These are phyloP conservation scores for Macrophya alboannulata DNA, from an alignment of 2,888 invertebrate genomes.

Conservation along the genomic window DNA sequence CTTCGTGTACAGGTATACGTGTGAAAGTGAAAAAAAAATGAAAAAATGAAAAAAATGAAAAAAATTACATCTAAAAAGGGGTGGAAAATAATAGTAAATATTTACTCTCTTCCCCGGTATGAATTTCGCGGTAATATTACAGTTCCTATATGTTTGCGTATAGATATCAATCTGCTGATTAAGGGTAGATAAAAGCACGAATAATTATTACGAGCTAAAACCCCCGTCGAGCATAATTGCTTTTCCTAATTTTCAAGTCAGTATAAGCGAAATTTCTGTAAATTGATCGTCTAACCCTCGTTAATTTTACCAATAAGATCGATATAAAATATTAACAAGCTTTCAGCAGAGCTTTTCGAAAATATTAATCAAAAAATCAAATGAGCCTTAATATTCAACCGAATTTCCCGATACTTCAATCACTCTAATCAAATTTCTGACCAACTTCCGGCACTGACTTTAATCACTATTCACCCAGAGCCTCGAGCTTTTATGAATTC, in stretches of 20 bases:
- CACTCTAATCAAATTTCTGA: too few relatives aligned
- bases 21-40: not conserved
- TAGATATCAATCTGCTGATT: not conserved
- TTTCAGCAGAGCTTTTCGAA: not conserved
- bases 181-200: not conserved
- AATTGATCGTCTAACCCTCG: not conserved
- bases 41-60: not conserved
- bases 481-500: too few relatives aligned
- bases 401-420: too few relatives aligned
- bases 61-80: not conserved
- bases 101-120: not conserved
- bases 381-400: too few relatives aligned
- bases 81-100: constrained; percentile 1
- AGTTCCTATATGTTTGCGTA: not conserved
- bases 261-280: not conserved
- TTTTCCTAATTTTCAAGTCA: constrained; percentile 7
- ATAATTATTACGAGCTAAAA: not conserved
- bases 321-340: not conserved
- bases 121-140: not conserved
- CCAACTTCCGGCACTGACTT: too few relatives aligned
- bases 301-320: not conserved
- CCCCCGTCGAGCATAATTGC: not conserved
- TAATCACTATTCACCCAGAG: too few relatives aligned
- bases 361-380: too few relatives aligned
- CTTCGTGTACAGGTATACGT: not conserved